A percentile compares a stretch with the other conserved stretches of the same genome.
Conservation (phyloP, 2,888 invertebrate genomes). For the Pollenia labialis region DNA sequence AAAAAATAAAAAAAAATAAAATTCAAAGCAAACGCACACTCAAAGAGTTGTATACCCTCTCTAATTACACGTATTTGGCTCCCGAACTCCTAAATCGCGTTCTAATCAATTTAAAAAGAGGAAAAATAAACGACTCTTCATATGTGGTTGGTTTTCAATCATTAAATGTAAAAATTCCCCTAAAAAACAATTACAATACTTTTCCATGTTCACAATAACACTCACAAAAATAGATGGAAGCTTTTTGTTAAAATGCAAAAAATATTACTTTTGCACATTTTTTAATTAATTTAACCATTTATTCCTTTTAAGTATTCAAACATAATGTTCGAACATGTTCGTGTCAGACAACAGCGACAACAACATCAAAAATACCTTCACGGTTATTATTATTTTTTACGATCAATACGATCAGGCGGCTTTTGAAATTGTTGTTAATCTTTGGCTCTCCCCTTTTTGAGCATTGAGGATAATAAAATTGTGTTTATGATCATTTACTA, state of each 20-base stretch:
- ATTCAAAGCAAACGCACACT: conserved; percentile 11
- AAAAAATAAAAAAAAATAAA: conserved; percentile 51
- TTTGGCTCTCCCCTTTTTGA: conserved; percentile 47
- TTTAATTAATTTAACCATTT: conserved; percentile 50
- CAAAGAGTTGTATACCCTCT: conserved; percentile 45
- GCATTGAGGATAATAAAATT: conserved; percentile 52
- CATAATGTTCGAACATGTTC: conserved; percentile 14
- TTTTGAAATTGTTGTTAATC: conserved; percentile 63
- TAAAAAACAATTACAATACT: neutral
- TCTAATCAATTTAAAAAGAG: neutral
- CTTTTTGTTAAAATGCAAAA: conserved; percentile 20
- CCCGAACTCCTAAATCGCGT: conserved; percentile 14
- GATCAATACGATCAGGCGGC: conserved; percentile 54
- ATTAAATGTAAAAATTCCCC: neutral
- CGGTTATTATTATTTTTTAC: conserved; percentile 78
- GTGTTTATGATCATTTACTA: conserved; percentile 46
- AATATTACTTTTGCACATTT: conserved; percentile 25
- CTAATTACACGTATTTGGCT: conserved; percentile 17
- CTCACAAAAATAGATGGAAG: neutral
- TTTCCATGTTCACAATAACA: neutral
- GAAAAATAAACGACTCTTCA: neutral
- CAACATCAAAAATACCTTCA: conserved; percentile 74
- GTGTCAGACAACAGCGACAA: conserved; percentile 4
- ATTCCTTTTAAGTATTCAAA: conserved; percentile 17
- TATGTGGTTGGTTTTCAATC: conserved; percentile 38